A percentile compares a stretch with the other conserved stretches of the same genome.
Evolutionary conservation across 2,888 invertebrate genomes (phyloP).

Genomic region (Alentia gelatinosa): DNA sequence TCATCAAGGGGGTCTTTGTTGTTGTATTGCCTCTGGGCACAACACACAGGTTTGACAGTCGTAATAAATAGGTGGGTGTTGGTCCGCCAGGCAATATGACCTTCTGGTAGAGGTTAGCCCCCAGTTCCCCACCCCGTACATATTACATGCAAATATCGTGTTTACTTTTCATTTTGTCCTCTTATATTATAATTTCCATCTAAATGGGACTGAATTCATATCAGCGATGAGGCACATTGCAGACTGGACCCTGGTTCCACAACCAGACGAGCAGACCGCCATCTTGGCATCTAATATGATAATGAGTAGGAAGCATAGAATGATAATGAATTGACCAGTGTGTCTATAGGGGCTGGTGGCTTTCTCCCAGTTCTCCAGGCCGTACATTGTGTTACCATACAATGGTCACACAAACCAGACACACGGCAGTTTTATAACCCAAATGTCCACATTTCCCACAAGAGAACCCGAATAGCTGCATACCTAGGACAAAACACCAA

Average conservation of each 20-base stretch:
- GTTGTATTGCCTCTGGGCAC: background rate
- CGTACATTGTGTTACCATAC: background rate
- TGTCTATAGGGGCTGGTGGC: background rate
- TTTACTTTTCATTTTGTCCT: background rate
- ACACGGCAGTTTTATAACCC: too few relatives aligned
- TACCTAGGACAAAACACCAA: too few relatives aligned
- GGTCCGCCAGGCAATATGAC: background rate
- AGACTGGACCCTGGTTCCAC: background rate
- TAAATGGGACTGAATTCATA: background rate
- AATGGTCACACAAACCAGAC: too few relatives aligned
- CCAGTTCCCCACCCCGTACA: background rate
- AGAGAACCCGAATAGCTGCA: too few relatives aligned
- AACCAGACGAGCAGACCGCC: background rate
- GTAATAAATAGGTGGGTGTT: background rate
- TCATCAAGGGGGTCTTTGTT: background rate
- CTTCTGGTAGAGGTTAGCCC: background rate
- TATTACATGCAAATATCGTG: background rate
- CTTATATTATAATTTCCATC: background rate
- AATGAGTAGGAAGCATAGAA: too few relatives aligned
- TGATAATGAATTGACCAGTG: background rate
- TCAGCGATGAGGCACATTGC: background rate
- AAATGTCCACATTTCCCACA: too few relatives aligned
- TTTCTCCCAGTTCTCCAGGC: too few relatives aligned
- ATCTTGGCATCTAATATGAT: background rate
- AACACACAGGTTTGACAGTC: background rate